Evolutionary conservation across 2,797 vertebrate genomes (phyloP).

Genomic region (Sebastes minor): DNA sequence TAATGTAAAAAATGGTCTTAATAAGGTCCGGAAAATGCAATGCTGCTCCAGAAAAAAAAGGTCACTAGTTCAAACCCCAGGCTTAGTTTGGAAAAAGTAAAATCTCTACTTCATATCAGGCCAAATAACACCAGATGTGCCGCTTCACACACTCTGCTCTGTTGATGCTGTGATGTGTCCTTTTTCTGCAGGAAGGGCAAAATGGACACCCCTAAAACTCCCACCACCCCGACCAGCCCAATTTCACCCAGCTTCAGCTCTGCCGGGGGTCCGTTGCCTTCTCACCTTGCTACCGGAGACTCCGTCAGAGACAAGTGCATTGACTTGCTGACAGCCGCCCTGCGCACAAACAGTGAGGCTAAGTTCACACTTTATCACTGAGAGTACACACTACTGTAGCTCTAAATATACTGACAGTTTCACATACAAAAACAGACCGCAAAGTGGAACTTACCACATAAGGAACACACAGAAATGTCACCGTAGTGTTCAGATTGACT

Average conservation of each 20-base stretch:
- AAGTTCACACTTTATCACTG: not conserved
- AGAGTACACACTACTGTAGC: not conserved
- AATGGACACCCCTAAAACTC: slow-evolving; percentile 81
- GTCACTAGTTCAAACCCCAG: not conserved
- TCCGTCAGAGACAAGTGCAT: slow-evolving; percentile 95
- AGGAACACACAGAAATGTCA: not conserved
- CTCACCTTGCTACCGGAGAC: slow-evolving; percentile 89
- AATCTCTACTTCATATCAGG: not conserved
- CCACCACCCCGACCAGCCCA: slow-evolving; percentile 89
- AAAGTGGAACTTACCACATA: not conserved
- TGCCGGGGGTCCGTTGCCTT: slow-evolving; percentile 79
- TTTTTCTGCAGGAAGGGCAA: slow-evolving; percentile 79
- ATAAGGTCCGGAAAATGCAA: not conserved
- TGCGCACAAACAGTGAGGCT: slow-evolving; percentile 89
- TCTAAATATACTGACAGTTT: not conserved
- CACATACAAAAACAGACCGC: not conserved
- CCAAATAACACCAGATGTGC: not conserved
- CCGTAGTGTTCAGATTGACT: not conserved
- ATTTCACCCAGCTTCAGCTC: slow-evolving; percentile 83
- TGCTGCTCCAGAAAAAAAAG: not conserved
- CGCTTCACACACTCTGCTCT: not conserved
- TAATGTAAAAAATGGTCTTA: not conserved
- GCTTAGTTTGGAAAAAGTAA: not conserved
- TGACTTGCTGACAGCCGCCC: slow-evolving; percentile 91
- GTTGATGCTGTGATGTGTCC: not conserved